Conservation (phyloP, 2,797 vertebrate genomes). For the Siniperca obscura region DNA sequence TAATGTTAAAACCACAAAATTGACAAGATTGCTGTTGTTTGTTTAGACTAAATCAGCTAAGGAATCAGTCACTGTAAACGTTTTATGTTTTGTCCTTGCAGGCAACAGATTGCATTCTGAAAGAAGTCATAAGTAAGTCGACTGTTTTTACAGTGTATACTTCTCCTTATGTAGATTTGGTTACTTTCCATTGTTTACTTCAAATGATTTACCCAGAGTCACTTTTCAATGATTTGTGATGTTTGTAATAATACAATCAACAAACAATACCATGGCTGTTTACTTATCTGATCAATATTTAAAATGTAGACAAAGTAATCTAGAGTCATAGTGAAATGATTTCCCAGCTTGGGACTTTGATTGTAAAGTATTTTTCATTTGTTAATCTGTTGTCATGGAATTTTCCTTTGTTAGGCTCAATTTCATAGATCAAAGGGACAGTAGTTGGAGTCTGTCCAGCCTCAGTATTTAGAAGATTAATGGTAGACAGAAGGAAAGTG, state of each 20-base stretch:
- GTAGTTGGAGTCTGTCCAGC: constrained; percentile 47
- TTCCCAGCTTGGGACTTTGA: constrained; percentile 19
- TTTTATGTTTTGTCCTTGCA: constrained; percentile 27
- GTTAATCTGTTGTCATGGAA: constrained; percentile 43
- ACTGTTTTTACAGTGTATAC: background rate
- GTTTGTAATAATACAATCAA: constrained; percentile 40
- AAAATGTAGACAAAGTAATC: constrained; percentile 17
- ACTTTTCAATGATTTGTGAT: constrained; percentile 30
- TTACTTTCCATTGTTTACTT: constrained; percentile 47
- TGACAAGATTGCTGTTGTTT: constrained; percentile 69
- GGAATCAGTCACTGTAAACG: constrained; percentile 46
- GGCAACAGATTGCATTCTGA: constrained; percentile 26
- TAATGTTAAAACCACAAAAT: constrained; percentile 64
- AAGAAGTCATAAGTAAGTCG: constrained; percentile 14
- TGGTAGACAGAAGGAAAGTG: constrained; percentile 37
- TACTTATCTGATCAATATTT: constrained; percentile 46
- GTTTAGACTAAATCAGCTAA: constrained; percentile 71
- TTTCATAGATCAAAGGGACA: constrained; percentile 50
- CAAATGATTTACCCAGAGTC: constrained; percentile 14
- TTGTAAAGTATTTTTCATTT: constrained; percentile 32
- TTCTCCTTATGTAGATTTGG: constrained; percentile 1
- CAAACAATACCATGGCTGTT: constrained; percentile 40
- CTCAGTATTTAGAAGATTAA: constrained; percentile 46
- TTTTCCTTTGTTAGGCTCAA: constrained; percentile 47
- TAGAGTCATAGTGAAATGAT: constrained; percentile 6